Percentiles rank a stretch among this genome's conserved stretches.
These are phyloP conservation scores for Scopus umbretta DNA, from an alignment of 2,113 vertebrate genomes.

Conservation along the genomic window DNA sequence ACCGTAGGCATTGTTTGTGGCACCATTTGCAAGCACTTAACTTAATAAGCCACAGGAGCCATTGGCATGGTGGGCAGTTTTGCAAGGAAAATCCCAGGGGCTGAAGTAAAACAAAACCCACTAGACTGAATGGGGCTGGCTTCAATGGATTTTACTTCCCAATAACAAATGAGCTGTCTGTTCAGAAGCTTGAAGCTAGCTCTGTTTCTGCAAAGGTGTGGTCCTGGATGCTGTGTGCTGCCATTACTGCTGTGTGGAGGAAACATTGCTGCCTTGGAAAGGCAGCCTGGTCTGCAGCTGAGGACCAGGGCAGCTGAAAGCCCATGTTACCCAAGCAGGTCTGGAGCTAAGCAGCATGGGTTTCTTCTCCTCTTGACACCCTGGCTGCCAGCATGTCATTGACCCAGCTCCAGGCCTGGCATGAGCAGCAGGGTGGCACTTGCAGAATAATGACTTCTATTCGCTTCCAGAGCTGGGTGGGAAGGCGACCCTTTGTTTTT, in stretches of 20 bases:
- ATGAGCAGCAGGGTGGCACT: not conserved
- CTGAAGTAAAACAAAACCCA: not conserved
- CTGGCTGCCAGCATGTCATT: fast-evolving
- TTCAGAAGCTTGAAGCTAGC: not conserved
- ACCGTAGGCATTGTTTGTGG: not conserved
- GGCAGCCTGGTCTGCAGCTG: not conserved
- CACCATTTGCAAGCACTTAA: not conserved
- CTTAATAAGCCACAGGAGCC: not conserved
- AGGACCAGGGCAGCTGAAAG: not conserved
- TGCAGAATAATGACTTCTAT: not conserved
- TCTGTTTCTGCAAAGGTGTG: not conserved
- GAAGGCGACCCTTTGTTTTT: not conserved
- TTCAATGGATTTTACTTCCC: not conserved
- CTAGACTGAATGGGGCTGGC: not conserved
- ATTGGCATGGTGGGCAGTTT: not conserved
- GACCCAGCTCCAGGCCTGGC: not conserved
- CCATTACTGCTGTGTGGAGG: fast-evolving
- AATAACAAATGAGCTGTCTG: not conserved
- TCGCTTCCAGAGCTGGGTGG: not conserved
- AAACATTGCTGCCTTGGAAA: not conserved
- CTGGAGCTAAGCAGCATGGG: not conserved
- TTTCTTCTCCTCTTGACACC: not conserved
- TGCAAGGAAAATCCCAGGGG: not conserved
- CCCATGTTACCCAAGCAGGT: fast-evolving
- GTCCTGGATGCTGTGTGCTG: not conserved